Base-by-base conservation (phyloP, 2,113 vertebrate genomes). In the Crotophaga sulcirostris region DNA sequence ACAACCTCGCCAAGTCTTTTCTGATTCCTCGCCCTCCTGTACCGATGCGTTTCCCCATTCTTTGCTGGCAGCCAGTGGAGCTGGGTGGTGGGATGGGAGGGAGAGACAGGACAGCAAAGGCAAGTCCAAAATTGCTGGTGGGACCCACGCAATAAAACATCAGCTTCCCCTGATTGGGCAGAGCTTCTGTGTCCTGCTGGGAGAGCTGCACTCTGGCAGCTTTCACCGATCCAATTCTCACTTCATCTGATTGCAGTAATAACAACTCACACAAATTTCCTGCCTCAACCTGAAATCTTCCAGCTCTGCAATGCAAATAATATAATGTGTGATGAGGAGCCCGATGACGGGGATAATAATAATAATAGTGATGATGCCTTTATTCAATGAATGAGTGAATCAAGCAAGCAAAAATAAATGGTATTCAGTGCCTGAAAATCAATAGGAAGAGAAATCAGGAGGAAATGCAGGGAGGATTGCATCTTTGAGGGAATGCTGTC, bases 211-310 rank as follows among this genome's bases (percentile, higher is more conserved):
- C 90, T 82, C 95, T 93, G 93, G 95, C 94, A 96, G 94, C 94
- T 96, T 87, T 69, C 7, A 2, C 93, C 47, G 8, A 96, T 96
- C 94, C 96, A 97, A 97, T 98, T 98, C 97, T 96, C 97, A 97
- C 97, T 97, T 92, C 87, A 90, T 97, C 95, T 97, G 97, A 98
- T 98, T 98, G 97, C 97, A 86, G 95, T 97, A 97, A 98, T 97
- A 97, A 97, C 97, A 97, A 96, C 94, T 95, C 94, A 2, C 93
- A 45, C 97, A 91, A 87, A 96, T 96, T 97, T 96, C 96, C 95
- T 97, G 96, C 96, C 97, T 97, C 97, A 97, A 97, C 97, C 97
- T 97, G 96, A 97, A 98, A 97, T 96, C 97, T 97, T 97, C 97
- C 94, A 91, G 88, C 97, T 93, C 96, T 94, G 93, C 96, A 95